These are phyloP conservation scores for Chiloscyllium plagiosum DNA, from an alignment of 2,113 vertebrate genomes.

Conservation along the genomic window DNA sequence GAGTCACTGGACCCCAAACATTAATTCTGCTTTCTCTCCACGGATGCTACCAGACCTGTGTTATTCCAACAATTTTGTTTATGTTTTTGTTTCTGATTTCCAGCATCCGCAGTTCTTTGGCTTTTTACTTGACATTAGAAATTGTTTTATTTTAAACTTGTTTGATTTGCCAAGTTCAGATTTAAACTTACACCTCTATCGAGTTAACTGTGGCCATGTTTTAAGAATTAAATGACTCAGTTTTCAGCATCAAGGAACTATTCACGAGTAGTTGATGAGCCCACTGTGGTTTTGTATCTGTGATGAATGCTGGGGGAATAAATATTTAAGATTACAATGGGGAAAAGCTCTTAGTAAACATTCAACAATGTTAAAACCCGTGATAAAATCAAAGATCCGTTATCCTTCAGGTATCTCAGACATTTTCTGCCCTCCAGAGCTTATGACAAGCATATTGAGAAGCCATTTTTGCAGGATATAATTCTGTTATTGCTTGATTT, in stretches of 20 bases:
- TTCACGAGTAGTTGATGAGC: background rate
- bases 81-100: too few species aligned
- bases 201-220: background rate
- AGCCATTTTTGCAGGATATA: background rate
- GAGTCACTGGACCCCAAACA: too few species aligned
- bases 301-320: background rate
- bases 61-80: too few species aligned
- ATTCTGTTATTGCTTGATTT: background rate
- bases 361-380: background rate
- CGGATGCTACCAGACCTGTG: too few species aligned
- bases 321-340: background rate
- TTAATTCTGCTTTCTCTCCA: too few species aligned
- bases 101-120: too few species aligned
- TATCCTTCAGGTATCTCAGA: background rate
- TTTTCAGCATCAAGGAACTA: background rate
- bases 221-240: background rate
- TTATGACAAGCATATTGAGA: background rate
- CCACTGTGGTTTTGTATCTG: background rate
- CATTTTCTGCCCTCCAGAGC: background rate
- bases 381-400: background rate
- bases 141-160: background rate
- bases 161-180: background rate
- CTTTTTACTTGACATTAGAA: background rate
- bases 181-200: background rate
- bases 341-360: background rate